Evolutionary conservation across 2,888 invertebrate genomes (phyloP).

Genomic region (Hypena proboscidalis): DNA sequence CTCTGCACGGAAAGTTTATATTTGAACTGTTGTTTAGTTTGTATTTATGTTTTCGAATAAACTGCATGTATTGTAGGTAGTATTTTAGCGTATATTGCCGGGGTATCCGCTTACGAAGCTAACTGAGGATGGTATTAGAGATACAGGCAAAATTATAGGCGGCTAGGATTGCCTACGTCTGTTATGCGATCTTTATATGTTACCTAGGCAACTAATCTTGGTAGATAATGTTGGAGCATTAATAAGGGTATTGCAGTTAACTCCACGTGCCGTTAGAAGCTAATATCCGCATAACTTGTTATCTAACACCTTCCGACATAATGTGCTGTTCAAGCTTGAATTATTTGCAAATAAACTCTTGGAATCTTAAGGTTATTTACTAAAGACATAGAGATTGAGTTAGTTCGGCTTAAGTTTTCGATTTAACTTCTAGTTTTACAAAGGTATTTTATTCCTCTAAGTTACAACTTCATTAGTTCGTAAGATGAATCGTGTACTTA

Average conservation of each 20-base stretch:
- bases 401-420: too few relatives aligned
- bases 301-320: constrained; percentile 15
- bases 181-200: constrained; percentile 25
- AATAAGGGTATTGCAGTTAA: constrained; percentile 20
- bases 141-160: constrained; percentile 22
- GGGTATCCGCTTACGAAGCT: constrained; percentile 26
- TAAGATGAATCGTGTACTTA: too few relatives aligned
- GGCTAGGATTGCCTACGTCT: constrained; percentile 12
- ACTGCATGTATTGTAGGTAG: neutral
- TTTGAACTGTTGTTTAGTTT: constrained; percentile 11
- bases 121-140: constrained; percentile 13
- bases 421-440: too few relatives aligned
- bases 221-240: constrained; percentile 20
- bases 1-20: constrained; percentile 14
- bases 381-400: too few relatives aligned
- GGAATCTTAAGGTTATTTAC: neutral
- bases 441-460: too few relatives aligned
- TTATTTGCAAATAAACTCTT: neutral
- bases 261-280: constrained; percentile 23
- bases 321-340: neutral
- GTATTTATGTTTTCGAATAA: constrained; percentile 3
- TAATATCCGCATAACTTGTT: constrained; percentile 16
- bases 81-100: constrained; percentile 4
- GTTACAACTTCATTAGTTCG: too few relatives aligned
- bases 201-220: constrained; percentile 25